Base-by-base conservation (phyloP, 2,888 invertebrate genomes). In the Drosophila fulvimacula region DNA sequence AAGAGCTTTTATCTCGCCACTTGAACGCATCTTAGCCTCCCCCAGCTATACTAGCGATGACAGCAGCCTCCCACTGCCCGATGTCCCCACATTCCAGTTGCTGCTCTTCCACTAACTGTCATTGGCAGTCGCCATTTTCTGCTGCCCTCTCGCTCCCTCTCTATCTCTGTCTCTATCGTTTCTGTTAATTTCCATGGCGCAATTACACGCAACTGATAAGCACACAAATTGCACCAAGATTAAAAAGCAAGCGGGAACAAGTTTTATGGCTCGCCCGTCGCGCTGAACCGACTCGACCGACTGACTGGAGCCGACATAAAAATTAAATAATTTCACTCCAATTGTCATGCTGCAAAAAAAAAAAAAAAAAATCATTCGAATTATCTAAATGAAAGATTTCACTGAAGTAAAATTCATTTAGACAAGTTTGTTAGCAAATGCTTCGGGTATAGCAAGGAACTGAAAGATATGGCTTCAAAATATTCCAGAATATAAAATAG, bases 191-290 rank as follows among this genome's bases (percentile, higher is more conserved):
- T 84, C 89, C 82, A 73, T 78, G 73, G 73, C 59, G 82, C 91
- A 90, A 90, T 91, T 90, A 89, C 82, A 87, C 81, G 70, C 84
- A 81, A 76, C 88, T 88, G 85, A 85, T 85, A 85, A 85, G 81
- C 65, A 63, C 59, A 67, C 55, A 71, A 72, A 67, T 73, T 67
- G 69, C 65, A 41, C 51, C 21, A 11, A 77, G 81, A 83, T 82
- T 85, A 79, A 88, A 84, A 88, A 82, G 67, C 77, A 69, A 71
- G 46, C 55, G 53, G 53, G 11, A 61, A 69, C 32, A 72, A 79
- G 59, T 83, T 82, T 84, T 84, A 83, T 87, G 48, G 74, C 81
- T 51, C 64, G 38, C 56, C 61, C 53, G 41, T 63, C 51, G 52
- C 19, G 58, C 44, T 51, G 13, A 32, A 30, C 32, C 55, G 27